Evolutionary conservation across 2,888 invertebrate genomes (phyloP), one percentile per base, ranked within the genome.

Genomic region (Tridacna crocea): DNA sequence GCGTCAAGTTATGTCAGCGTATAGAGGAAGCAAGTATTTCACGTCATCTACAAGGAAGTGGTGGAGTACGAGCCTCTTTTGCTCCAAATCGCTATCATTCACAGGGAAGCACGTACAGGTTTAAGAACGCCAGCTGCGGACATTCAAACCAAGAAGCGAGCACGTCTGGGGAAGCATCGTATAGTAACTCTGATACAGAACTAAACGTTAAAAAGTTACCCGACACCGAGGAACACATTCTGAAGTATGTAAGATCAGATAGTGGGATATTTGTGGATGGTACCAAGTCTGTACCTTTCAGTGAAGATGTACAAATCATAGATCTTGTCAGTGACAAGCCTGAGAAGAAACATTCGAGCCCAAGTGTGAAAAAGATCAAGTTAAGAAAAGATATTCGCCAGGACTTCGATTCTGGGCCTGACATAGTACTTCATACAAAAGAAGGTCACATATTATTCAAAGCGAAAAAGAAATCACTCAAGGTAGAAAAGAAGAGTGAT

Each of bases 1-100:
- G 99, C 95, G 97, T 98, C 4, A 96, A 98, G 94, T 97, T 99
- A 80, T 99, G 98, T 95, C 98, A 98, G 94, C 97, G 98, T 26
- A 98, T 99, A 90, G 99, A 99, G 94, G 99, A 93, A 77, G 91
- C 92, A 8, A 90, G 91, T n/a, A 89, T 92, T 60, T 90, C 91
- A 19, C 83, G 92, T 11, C 91, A 91, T 79, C 90, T 93, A 65
- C 91, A 92, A 36, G 88, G 92, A 24, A 87, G 90, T 22, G 90
- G 89, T 73, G 87, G 88, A 11, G 82, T 91, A 0, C 83, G 91
- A n/a, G 80, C 87, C 12, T 90, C 90, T 3, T 78, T 87, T 19
- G 87, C 88, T 0, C 88, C 87, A 11, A 83, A 89, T 27, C 77
- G 91, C 63, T 70, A 70, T 24, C 89, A 89, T 12, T 89, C 89